phyloP scores from a whole-genome alignment of 2,797 vertebrate species.

The Eremophila alpestris region DNA sequence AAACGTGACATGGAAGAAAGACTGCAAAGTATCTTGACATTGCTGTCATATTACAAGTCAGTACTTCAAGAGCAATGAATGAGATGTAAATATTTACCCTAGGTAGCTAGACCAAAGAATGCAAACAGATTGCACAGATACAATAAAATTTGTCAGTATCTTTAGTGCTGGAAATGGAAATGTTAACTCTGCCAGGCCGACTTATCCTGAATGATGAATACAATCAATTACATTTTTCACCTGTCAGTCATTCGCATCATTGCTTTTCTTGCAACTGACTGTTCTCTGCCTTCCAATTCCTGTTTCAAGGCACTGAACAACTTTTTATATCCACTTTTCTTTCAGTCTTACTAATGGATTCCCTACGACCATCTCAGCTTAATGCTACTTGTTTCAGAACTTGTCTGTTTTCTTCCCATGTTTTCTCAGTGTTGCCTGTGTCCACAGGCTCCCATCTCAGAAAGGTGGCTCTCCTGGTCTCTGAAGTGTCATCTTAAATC shows the following conservation, averaged over 20 bases:
- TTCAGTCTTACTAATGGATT: neutral
- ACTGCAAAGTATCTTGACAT: neutral
- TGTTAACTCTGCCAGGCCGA: slow-evolving; percentile 34
- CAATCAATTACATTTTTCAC: slow-evolving; percentile 41
- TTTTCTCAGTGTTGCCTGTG: neutral
- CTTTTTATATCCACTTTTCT: neutral
- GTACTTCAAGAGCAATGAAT: slow-evolving; percentile 6
- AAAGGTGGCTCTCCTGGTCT: neutral
- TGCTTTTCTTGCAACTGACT: neutral
- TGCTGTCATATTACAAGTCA: neutral
- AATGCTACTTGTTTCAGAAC: neutral
- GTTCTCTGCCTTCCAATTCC: neutral
- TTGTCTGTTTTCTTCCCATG: neutral
- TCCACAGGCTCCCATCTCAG: neutral
- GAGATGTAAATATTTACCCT: slow-evolving; percentile 46
- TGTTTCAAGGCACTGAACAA: slow-evolving; percentile 31
- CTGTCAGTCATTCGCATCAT: neutral
- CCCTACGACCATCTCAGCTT: neutral
- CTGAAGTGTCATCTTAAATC: neutral
- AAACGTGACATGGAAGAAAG: neutral
- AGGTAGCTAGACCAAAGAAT: neutral
- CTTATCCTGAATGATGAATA: slow-evolving; percentile 34
- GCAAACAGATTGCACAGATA: slow-evolving; percentile 25
- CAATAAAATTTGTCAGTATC: slow-evolving; percentile 37
- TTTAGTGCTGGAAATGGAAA: slow-evolving; percentile 39